Evolutionary conservation across 2,797 vertebrate species (phyloP), one percentile per base, ranked within the genome.

Genomic region (Peromyscus attwateri): DNA sequence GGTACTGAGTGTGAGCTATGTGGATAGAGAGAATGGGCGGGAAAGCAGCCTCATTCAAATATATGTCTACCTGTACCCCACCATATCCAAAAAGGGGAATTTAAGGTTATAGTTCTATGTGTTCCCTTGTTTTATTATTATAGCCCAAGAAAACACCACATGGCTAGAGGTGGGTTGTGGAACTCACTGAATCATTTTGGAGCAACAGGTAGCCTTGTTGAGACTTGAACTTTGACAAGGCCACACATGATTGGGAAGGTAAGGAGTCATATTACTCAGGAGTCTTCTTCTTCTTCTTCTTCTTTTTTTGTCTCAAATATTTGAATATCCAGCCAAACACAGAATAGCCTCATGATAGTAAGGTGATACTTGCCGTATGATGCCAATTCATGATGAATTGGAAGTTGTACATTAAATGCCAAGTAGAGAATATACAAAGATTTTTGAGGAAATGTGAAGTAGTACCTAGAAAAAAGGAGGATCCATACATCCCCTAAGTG

Each of bases 321-420:
- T 1, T 62, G 40, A 81, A 52, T 29, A 79, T 31, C 46, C 16
- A 81, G n/a, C 14, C 6, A 94, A 79, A 84, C 6, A 77, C 1
- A 19, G 49, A 89, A 12, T 1, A 43, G 49, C 6, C 40, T 76
- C 92, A 19, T 49, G 60, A 94, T 2, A 46, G 83, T 31, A 93
- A 68, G 91, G 3, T 66, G 62, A 91, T 68, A 77, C 52, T 37
- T 87, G 3, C 40, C 1, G 94, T 87, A 95, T 94, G 49, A 52
- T 52, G 49, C 49, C 49, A 52, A 52, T 52, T 91, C 96, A 57
- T 95, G 52, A 92, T 75, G 11, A 97, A 90, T 3, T 40, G 92
- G 37, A 60, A 88, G 76, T 70, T 52, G 97, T 88, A 52, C 91
- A 31, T 46, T 91, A 93, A 97, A 90, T 81, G 94, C 64, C 81